phyloP scores from a whole-genome alignment of 2,113 vertebrate species.

The Hemiprocne comata region DNA sequence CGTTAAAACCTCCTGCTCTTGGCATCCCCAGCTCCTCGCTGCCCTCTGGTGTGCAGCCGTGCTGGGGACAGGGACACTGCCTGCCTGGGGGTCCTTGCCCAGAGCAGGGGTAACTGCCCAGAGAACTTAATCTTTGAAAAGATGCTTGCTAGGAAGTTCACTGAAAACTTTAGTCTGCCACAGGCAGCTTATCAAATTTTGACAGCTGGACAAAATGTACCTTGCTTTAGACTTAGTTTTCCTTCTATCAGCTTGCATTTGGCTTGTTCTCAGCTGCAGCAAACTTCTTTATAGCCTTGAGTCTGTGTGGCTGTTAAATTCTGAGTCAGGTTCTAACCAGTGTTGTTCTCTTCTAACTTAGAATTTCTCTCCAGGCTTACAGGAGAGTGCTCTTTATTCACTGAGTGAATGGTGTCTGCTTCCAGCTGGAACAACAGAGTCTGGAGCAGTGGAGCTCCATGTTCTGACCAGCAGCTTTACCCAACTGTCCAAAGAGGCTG shows the following conservation, averaged over 20 bases:
- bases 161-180: background rate
- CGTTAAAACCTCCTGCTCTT: background rate
- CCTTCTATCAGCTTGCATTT: background rate
- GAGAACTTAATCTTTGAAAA: background rate
- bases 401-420: background rate
- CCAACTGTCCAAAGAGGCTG: background rate
- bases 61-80: background rate
- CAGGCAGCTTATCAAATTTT: background rate
- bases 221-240: background rate
- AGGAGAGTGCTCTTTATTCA: too few species aligned
- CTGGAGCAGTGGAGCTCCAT: background rate
- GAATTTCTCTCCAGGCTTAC: background rate
- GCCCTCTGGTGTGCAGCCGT: background rate
- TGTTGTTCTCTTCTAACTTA: background rate
- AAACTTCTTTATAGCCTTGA: background rate
- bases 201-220: background rate
- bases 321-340: background rate
- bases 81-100: background rate
- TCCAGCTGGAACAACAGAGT: background rate
- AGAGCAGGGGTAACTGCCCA: background rate
- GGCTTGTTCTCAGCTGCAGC: background rate
- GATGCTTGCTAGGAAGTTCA: background rate
- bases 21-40: background rate
- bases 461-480: background rate
- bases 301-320: accelerated